Evolutionary conservation across 2,797 vertebrate species (phyloP), one percentile per base, ranked within the genome.

Genomic region (Spondyliosoma cantharus): DNA sequence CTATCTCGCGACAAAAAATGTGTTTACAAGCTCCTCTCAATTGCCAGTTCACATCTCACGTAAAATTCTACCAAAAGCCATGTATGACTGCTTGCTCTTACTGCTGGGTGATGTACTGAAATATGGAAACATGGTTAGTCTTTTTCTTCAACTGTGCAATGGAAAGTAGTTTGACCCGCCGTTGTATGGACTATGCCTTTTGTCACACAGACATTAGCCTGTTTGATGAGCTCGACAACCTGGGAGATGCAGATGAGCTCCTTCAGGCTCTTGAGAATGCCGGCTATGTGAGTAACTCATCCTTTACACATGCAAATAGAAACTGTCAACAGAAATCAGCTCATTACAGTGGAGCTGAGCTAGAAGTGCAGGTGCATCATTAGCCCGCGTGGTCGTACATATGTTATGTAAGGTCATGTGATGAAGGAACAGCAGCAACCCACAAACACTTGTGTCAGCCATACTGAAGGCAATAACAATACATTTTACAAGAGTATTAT

Each of bases 151-250:
- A 20, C 5, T 29, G 16, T 58, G 22, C 11, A 24, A 8, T 29
- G 12, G 7, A 32, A 27, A 67, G 13, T 32, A 56, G 12, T 66
- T 3, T 37, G 19, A 49, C 14, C 7, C 9, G 13, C 52, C 71
- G 7, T 22, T 78, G 8, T 74, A 22, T 52, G 5, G 3, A 58
- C 16, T 62, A 2, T 84, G 7, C 27, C 56, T n/a, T 12, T 74
- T 78, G 58, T 83, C 80, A 19, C 74, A 24, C 83, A 99, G 98
- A 97, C 82, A 94, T 97, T 24, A 94, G 95, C 82, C 89, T 98
- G 82, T 98, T 98, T 76, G 96, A 97, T 94, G 97, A 97, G 84
- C 92, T 98, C 62, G 93, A 94, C 53, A 93, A 94, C 84, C 86
- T 98, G 65, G 94, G 94, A 74, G 96, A 95, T 83, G 90, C 94